Evolutionary conservation across 1,140 invertebrate genomes (phyloP).

Genomic region (Drosophila sp.): DNA sequence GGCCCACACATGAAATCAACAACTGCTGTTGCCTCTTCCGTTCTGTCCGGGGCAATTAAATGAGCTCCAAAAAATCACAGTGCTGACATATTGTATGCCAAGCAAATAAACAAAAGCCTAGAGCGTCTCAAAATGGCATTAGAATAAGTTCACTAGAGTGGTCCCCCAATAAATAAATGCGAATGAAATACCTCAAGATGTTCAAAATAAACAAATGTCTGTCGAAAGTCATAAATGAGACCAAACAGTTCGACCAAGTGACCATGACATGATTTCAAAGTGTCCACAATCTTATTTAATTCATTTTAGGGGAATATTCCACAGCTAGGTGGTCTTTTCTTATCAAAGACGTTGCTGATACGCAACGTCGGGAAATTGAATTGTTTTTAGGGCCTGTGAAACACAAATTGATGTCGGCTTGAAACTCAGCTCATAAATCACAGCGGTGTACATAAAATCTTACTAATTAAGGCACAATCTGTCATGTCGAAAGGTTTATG

Average conservation of each 20-base stretch:
- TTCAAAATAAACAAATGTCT: slow-evolving; percentile 54
- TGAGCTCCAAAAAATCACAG: slow-evolving; percentile 40
- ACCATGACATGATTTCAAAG: slow-evolving; percentile 63
- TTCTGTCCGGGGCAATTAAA: slow-evolving; percentile 59
- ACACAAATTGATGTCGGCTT: slow-evolving; percentile 53
- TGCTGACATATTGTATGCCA: slow-evolving; percentile 63
- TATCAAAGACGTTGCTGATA: slow-evolving; percentile 41
- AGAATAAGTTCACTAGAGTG: slow-evolving; percentile 58
- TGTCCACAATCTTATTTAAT: slow-evolving; percentile 10
- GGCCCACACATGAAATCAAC: slow-evolving; percentile 52
- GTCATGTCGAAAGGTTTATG: slow-evolving; percentile 2
- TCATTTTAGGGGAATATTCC: slow-evolving; percentile 20
- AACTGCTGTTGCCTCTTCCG: slow-evolving; percentile 21
- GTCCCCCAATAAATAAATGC: not conserved
- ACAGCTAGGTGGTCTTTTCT: slow-evolving; percentile 53
- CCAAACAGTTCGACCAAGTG: slow-evolving; percentile 59
- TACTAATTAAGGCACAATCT: slow-evolving; percentile 61
- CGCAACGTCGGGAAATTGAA: slow-evolving; percentile 41
- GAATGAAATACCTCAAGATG: slow-evolving; percentile 28
- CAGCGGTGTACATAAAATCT: slow-evolving; percentile 40
- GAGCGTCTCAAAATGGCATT: slow-evolving; percentile 50
- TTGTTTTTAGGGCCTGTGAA: slow-evolving; percentile 49
- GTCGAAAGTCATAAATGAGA: slow-evolving; percentile 27
- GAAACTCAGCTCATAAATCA: slow-evolving; percentile 51
- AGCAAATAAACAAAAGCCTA: slow-evolving; percentile 59